Evolutionary conservation across 2,888 invertebrate species (phyloP).

Genomic region (Phortica magna): DNA sequence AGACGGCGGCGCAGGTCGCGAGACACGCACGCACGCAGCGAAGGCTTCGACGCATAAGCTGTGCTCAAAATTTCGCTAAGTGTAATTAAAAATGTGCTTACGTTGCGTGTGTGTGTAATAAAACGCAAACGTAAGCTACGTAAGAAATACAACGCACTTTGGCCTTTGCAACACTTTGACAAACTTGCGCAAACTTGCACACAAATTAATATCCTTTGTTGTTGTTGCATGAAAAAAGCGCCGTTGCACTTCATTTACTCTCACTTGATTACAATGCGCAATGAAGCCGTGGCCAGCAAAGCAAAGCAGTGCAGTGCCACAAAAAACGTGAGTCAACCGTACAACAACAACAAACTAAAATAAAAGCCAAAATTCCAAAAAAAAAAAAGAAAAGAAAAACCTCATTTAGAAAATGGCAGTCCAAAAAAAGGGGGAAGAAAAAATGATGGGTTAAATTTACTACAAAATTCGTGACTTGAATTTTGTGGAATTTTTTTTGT

Average conservation of each 20-base stretch:
- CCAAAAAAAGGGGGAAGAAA: background rate
- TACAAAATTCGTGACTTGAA: slow-evolving; percentile 27
- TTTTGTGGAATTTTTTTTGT: background rate
- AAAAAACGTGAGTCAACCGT: background rate
- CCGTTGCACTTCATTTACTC: slow-evolving; percentile 30
- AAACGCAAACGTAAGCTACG: background rate
- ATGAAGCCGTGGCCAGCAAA: background rate
- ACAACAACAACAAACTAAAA: slow-evolving; percentile 12
- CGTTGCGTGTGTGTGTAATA: slow-evolving; percentile 28
- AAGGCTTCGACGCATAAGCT: too few species aligned
- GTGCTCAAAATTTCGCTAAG: background rate
- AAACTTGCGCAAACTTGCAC: background rate
- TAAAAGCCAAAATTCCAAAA: background rate
- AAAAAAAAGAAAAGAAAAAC: background rate
- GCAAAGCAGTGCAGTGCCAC: too few species aligned
- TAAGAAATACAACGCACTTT: background rate
- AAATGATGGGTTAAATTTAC: slow-evolving; percentile 18
- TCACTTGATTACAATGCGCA: slow-evolving; percentile 21
- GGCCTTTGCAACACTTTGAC: background rate
- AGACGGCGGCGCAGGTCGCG: too few species aligned
- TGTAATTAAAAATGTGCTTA: slow-evolving; percentile 18
- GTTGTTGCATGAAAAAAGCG: background rate
- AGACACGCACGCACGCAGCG: too few species aligned
- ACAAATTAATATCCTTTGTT: background rate
- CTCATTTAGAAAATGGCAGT: too few species aligned